phyloP scores from a whole-genome alignment of 2,888 invertebrate species.

The Sminthurides aquaticus region DNA sequence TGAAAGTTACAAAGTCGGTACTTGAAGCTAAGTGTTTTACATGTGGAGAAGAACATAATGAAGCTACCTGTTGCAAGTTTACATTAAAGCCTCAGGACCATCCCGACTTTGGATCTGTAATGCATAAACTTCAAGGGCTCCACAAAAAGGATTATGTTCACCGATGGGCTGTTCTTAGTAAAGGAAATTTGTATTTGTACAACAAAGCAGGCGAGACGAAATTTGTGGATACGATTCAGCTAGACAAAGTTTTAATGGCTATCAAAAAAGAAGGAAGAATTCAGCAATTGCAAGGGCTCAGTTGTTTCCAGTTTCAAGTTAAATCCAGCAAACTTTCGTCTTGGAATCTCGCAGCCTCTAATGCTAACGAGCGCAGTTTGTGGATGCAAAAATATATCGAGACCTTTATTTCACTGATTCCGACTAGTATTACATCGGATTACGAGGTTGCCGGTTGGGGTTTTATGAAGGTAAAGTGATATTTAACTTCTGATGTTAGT shows the following conservation, averaged over 20 bases:
- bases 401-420: conserved; percentile 61
- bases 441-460: conserved; percentile 73
- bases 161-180: conserved; percentile 64
- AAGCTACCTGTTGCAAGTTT: conserved; percentile 32
- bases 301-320: conserved; percentile 56
- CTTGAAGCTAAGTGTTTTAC: no score
- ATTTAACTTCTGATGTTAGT: background rate
- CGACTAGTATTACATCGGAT: conserved; percentile 61
- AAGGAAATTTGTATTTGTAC: conserved; percentile 65
- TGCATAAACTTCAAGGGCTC: conserved; percentile 36
- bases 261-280: conserved; percentile 32
- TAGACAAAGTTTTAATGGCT: conserved; percentile 55
- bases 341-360: conserved; percentile 44
- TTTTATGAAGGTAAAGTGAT: conserved; percentile 56
- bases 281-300: conserved; percentile 50
- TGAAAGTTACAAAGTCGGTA: no score
- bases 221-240: conserved; percentile 61
- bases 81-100: conserved; percentile 26
- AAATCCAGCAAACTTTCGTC: conserved; percentile 26
- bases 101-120: conserved; percentile 33
- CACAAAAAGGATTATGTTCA: conserved; percentile 64
- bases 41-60: no score
- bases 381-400: conserved; percentile 77
- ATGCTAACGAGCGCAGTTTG: conserved; percentile 49
- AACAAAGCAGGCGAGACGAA: conserved; percentile 55